Evolutionary conservation across 2,113 vertebrate species (phyloP), one percentile per base, ranked within the genome.

Genomic region (Chionodraco myersi): DNA sequence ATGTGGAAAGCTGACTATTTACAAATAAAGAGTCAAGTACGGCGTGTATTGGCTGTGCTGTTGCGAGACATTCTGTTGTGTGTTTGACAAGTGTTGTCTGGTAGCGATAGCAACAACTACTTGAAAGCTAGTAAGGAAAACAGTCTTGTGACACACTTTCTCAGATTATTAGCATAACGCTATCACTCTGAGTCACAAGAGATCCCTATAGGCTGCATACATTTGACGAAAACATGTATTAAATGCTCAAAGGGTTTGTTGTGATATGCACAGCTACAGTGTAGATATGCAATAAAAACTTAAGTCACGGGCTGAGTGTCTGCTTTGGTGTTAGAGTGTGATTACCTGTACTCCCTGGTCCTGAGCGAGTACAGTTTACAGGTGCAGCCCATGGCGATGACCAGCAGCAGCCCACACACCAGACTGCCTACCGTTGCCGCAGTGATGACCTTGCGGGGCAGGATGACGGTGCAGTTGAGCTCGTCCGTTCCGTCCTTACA

Each of bases 371-470:
- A 97, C 5, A 98, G 96, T 48, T 97, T 96, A 84, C 96, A 98
- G 62, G 96, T 97, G 80, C 97, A 98, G 84, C 96, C 97, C 93
- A 98, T 95, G 12, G 97, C 96, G 2, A 98, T 96, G 68, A 97
- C 97, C 67, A 98, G 92, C 45, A 98, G 93, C 21, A 97, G 94
- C 18, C 96, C 96, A 0, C 97, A 98, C 4, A 98, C 95, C 7
- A 98, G 92, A 87, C 96, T 97, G 82, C 97, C 97, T 0, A 98
- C 96, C 0, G 96, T 96, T 0, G 97, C 96, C 0, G 97, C 97
- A 0, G 96, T 97, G 79, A 97, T 96, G 91, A 98, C 96, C 88
- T 97, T 97, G 13, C 97, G 95, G 8, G 97, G 97, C 65, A 97
- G 93, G 57, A 92, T 93, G 26, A 96, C 94, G 4, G 96, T 90